Evolutionary conservation across 2,797 vertebrate genomes (phyloP).

Genomic region (Acipenser ruthenus): DNA sequence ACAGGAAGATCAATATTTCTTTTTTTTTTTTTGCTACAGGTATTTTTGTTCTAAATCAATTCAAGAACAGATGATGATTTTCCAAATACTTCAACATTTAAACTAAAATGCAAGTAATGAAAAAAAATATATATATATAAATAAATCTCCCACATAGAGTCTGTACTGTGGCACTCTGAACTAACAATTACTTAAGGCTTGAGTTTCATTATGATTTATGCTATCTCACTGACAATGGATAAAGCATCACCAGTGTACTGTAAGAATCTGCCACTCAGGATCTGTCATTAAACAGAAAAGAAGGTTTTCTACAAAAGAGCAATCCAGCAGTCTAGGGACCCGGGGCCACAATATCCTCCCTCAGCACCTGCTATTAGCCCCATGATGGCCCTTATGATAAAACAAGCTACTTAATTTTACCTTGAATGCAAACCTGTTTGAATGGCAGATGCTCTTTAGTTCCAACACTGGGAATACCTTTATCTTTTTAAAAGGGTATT

Average conservation of each 20-base stretch:
- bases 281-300: slow-evolving; percentile 4
- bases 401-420: slow-evolving; percentile 7
- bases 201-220: background rate
- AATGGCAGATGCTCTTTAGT: slow-evolving; percentile 12
- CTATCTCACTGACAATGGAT: background rate
- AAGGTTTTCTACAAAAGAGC: slow-evolving; percentile 15
- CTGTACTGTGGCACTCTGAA: background rate
- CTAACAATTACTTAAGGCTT: background rate
- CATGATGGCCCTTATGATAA: slow-evolving; percentile 23
- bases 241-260: background rate
- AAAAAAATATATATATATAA: background rate
- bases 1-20: background rate
- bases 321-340: slow-evolving; percentile 3
- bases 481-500: slow-evolving; percentile 19
- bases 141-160: background rate
- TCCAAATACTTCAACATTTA: background rate
- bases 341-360: slow-evolving; percentile 3
- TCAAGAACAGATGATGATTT: background rate
- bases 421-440: slow-evolving; percentile 8
- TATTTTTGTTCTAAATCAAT: background rate
- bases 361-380: slow-evolving; percentile 15
- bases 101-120: background rate
- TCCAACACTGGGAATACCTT: slow-evolving; percentile 16
- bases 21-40: background rate
- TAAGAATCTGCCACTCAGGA: background rate